Conservation (phyloP, 2,797 vertebrate species). For the Numenius phaeopus region DNA sequence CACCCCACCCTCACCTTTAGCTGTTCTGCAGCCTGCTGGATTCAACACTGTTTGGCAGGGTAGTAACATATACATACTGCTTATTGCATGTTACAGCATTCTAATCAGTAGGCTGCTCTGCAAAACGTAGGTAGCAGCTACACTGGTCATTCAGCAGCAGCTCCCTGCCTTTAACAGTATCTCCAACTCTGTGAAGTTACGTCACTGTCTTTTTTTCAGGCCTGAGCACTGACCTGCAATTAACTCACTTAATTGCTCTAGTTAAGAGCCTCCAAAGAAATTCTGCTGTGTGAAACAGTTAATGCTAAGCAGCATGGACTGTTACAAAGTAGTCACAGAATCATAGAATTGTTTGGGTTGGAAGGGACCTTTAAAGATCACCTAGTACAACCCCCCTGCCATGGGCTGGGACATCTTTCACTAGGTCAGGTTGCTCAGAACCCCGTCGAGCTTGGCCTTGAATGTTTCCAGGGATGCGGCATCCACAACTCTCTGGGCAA, state of each 20-base stretch:
- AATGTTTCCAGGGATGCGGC: background rate
- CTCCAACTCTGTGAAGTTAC: background rate
- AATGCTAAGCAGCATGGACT: background rate
- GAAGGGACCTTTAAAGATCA: background rate
- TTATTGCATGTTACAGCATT: background rate
- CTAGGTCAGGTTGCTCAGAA: background rate
- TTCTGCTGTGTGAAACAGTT: background rate
- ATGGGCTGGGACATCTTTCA: background rate
- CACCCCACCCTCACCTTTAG: background rate
- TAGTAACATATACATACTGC: background rate
- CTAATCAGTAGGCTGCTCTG: background rate
- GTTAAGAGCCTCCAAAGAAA: background rate
- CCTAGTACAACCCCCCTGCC: background rate
- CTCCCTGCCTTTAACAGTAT: background rate
- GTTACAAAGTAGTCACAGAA: background rate
- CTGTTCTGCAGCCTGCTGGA: background rate
- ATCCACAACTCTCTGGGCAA: background rate
- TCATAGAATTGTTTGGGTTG: background rate
- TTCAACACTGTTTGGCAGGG: background rate
- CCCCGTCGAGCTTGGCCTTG: background rate
- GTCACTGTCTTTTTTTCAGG: background rate
- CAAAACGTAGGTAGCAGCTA: background rate
- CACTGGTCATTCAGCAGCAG: background rate
- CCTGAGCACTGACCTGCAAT: background rate
- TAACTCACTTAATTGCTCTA: background rate